These are phyloP conservation scores for Drosophila suzukii DNA, from an alignment of 1,140 invertebrate species.

Conservation along the genomic window DNA sequence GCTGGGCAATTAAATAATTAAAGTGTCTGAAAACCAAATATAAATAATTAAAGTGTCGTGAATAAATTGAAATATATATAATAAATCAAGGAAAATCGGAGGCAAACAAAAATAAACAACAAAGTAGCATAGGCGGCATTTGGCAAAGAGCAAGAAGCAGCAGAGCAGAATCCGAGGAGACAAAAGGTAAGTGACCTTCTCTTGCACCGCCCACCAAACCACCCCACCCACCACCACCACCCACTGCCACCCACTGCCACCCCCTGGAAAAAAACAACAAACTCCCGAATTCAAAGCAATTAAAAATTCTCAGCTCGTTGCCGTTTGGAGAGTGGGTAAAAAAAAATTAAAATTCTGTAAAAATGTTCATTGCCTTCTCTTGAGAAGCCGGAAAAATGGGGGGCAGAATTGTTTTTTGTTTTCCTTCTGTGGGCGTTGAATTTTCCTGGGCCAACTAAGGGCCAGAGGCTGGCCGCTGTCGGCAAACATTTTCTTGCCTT, in stretches of 20 bases:
- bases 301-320: constrained; percentile 48
- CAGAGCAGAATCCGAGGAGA: constrained; percentile 25
- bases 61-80: constrained; percentile 2
- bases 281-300: constrained; percentile 42
- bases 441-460: constrained; percentile 16
- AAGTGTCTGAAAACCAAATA: constrained; percentile 1
- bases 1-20: constrained; percentile 9
- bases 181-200: constrained; percentile 77
- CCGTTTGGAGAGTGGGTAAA: constrained; percentile 7
- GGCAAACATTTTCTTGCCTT: constrained; percentile 62
- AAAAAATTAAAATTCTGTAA: constrained; percentile 12
- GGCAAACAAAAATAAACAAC: constrained; percentile 34
- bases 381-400: constrained; percentile 27
- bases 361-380: constrained; percentile 63
- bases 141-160: constrained; percentile 29
- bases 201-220: constrained; percentile 14
- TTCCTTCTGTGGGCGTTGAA: not conserved
- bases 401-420: not conserved
- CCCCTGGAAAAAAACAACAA: constrained; percentile 8
- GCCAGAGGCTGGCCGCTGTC: constrained; percentile 54
- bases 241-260: not conserved
- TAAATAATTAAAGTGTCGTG: constrained; percentile 17
- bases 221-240: not conserved
- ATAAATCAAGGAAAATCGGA: not conserved
- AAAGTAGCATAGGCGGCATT: constrained; percentile 31